Evolutionary conservation across 2,888 invertebrate genomes (phyloP), one percentile per base, ranked within the genome.

Genomic region (Aleiodes testaceus): DNA sequence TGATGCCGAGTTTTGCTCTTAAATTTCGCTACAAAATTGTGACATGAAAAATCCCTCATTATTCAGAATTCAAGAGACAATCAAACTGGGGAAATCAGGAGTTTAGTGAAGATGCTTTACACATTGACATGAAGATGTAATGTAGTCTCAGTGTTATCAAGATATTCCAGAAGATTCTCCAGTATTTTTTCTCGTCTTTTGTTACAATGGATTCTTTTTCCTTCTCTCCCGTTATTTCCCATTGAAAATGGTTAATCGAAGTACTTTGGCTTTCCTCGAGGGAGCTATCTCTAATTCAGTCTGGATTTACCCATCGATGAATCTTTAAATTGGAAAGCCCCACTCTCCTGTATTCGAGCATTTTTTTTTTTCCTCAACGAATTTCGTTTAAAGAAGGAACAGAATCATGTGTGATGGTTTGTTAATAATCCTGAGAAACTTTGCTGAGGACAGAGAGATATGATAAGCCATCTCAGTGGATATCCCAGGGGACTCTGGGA

Each of bases 201-300:
- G 79, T 77, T 53, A 61, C 72, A 59, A 59, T 7, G 4, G 7
- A 36, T 16, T 18, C 18, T 18, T 42, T 55, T 26, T 22, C 22
- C 30, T 30, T 30, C 69, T 59, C 50, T 70, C 66, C 70, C 72
- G 69, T 75, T 72, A 72, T 71, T 71, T 69, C 71, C 75, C 70
- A 75, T 75, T 72, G 74, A 68, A 68, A 70, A 63, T 66, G 72
- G 75, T 74, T 74, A 75, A 77, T 77, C 80, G 78, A 78, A 79
- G 78, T 80, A 74, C 77, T 79, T 78, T 79, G 82, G 83, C 83
- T 84, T 81, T 82, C 75, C 88, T 87, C 79, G 64, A 79, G 82
- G 88, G 88, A 88, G 89, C 88, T 89, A 89, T 89, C 89, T 89
- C 88, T 89, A 89, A 89, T 89, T 89, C 89, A 88, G 87, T 87